These are phyloP conservation scores for Mesitornis unicolor DNA, from an alignment of 2,113 vertebrate species.

Conservation along the genomic window DNA sequence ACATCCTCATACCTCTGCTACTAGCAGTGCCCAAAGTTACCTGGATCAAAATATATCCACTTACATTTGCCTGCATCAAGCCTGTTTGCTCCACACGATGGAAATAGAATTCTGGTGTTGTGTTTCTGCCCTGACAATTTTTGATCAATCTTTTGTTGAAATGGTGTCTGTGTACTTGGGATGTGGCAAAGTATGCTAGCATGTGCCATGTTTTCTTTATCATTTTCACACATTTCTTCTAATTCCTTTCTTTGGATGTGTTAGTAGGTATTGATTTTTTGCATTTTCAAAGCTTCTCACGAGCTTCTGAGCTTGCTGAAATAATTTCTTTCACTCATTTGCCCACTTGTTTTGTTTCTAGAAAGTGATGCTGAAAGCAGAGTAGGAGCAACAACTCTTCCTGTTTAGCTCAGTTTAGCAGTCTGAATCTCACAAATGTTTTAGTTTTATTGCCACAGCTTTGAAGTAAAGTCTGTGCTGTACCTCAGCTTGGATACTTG, in stretches of 20 bases:
- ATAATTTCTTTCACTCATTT: not conserved
- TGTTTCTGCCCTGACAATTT: not conserved
- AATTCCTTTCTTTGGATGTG: not conserved
- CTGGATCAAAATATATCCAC: not conserved
- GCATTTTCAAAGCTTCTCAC: too few species aligned
- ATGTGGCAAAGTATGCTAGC: not conserved
- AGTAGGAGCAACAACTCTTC: conserved; percentile 32
- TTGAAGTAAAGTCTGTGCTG: not conserved
- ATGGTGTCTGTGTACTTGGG: not conserved
- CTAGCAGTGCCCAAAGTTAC: not conserved
- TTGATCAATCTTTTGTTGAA: not conserved
- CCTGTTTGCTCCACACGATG: not conserved
- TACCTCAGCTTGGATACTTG: not conserved
- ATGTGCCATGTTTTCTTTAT: not conserved
- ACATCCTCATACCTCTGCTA: not conserved
- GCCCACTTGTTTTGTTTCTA: not conserved
- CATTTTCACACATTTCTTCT: not conserved
- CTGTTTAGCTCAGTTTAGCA: conserved; percentile 34
- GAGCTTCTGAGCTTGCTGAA: not conserved
- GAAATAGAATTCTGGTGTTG: not conserved
- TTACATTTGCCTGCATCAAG: not conserved
- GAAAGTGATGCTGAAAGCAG: not conserved
- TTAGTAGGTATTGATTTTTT: not conserved
- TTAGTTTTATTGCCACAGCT: conserved; percentile 16
- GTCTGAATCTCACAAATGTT: not conserved